Percentiles rank a stretch among this genome's conserved stretches.
Conservation (phyloP, 30 jellyfish, hydroid and myxozoan species). For the Mastigias papua region DNA sequence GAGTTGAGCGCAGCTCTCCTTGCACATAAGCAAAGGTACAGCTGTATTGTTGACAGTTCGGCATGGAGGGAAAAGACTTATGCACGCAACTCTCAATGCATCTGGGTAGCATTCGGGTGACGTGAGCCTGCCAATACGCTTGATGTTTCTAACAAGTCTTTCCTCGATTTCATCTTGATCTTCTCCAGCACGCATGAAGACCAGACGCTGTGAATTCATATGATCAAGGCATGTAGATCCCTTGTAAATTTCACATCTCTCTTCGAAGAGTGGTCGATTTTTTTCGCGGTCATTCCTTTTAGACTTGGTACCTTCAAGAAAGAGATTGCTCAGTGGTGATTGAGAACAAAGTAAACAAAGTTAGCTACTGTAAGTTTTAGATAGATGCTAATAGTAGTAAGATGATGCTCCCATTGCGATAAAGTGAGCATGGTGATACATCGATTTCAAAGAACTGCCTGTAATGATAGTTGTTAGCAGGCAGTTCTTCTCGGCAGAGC, state of each 20-base stretch:
- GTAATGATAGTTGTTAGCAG: no score
- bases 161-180: constrained; percentile 55
- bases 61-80: constrained; percentile 64
- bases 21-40: constrained; percentile 53
- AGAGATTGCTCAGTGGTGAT: no score
- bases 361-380: no score
- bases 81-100: constrained; percentile 56
- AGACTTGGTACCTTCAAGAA: no score
- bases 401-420: no score
- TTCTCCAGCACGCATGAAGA: constrained; percentile 52
- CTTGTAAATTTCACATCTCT: constrained; percentile 54
- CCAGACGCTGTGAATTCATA: constrained; percentile 33
- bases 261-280: no score
- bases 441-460: no score
- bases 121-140: constrained; percentile 3
- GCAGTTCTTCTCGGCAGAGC: no score
- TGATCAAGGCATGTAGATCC: constrained; percentile 61
- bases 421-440: no score
- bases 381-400: no score
- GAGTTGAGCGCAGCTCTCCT: constrained; percentile 46
- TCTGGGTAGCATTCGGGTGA: constrained; percentile 68
- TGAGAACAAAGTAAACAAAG: no score
- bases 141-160: constrained; percentile 26
- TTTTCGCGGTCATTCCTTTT: no score
- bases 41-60: constrained; percentile 32